phyloP scores from a whole-genome alignment of 2,113 vertebrate species.

The Pterophyllum scalare region DNA sequence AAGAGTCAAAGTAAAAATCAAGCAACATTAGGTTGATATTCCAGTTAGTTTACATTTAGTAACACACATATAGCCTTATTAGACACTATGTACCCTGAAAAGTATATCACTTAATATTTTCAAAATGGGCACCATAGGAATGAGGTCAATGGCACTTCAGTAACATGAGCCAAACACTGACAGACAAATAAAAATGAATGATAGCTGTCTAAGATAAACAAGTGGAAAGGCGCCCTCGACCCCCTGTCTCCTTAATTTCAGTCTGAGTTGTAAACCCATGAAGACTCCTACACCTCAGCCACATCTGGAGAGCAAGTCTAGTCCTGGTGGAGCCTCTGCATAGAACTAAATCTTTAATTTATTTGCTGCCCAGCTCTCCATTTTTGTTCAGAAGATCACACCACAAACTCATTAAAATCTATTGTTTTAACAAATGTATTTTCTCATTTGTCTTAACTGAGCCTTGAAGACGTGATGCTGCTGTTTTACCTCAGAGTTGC shows the following conservation, averaged over 20 bases:
- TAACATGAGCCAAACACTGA: conserved; percentile 77
- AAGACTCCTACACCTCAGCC: conserved; percentile 57
- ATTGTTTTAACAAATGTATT: conserved; percentile 43
- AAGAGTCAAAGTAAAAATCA: not conserved
- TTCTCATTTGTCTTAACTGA: conserved; percentile 39
- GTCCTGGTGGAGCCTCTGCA: not conserved
- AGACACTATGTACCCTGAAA: not conserved
- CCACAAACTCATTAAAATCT: conserved; percentile 18
- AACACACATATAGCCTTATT: not conserved
- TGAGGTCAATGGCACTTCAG: conserved; percentile 59
- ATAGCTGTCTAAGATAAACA: conserved; percentile 81
- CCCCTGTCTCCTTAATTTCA: conserved; percentile 74
- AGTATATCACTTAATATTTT: conserved; percentile 34
- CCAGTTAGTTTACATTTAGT: not conserved
- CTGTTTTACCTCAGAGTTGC: conserved; percentile 43
- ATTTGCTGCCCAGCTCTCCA: not conserved
- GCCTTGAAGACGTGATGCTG: not conserved
- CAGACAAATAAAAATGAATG: conserved; percentile 84
- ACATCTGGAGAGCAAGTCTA: conserved; percentile 73
- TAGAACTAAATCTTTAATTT: conserved; percentile 29
- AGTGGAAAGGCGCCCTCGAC: conserved; percentile 79
- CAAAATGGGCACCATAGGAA: conserved; percentile 34
- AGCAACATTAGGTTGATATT: not conserved
- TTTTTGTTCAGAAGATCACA: not conserved
- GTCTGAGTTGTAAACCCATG: conserved; percentile 31